Base-by-base conservation (phyloP, 2,797 vertebrate species). In the Sarcophilus harrisii region DNA sequence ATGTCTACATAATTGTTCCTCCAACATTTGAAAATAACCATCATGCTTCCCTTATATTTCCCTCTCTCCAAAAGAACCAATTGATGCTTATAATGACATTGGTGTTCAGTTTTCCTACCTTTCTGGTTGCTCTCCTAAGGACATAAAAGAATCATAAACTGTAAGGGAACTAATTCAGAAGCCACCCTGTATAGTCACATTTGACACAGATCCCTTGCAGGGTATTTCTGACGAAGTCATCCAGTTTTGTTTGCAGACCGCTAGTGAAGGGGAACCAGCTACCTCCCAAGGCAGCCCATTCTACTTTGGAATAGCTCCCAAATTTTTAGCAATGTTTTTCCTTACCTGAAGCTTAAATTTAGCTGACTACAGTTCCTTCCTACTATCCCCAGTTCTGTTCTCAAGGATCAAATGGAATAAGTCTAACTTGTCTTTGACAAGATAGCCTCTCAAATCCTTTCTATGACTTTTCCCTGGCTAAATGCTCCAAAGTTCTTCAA, bases 401-500 rank as follows among this genome's bases (percentile, higher is more conserved):
- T 45, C 38, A 21, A 81, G 21, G 16, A n/a, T 45, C 21, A 81
- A 81, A 81, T 24, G 73, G 18, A 81, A 45, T 18, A 81, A 81
- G 73, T 81, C 5, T 81, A 12, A 81, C 45, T 81, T 6, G 2
- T 24, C 18, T 24, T 38, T 81, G 8, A 81, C 38, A 81, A 0
- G 2, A 73, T 1, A 45, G 73, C 21, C 21, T 38, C 73, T 81
- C 73, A 45, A 45, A 81, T 24, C 21, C 9, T 81, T 81, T 73
- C n/a, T 11, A 73, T 45, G 89, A 62, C 58, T 21, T 62, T 94
- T 94, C 57, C 73, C 52, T n/a, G 59, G 95, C 4, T 38, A 49
- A 52, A 45, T 27, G 87, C 60, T 95, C 92, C 57, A 93, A 96
- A 62, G 90, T 94, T 95, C 94, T 92, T 57, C 92, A 87, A 87